Percentiles rank a stretch among this genome's conserved stretches.
Evolutionary conservation across 2,888 invertebrate species (phyloP).

Genomic region (Macrosoma leucophasiata): DNA sequence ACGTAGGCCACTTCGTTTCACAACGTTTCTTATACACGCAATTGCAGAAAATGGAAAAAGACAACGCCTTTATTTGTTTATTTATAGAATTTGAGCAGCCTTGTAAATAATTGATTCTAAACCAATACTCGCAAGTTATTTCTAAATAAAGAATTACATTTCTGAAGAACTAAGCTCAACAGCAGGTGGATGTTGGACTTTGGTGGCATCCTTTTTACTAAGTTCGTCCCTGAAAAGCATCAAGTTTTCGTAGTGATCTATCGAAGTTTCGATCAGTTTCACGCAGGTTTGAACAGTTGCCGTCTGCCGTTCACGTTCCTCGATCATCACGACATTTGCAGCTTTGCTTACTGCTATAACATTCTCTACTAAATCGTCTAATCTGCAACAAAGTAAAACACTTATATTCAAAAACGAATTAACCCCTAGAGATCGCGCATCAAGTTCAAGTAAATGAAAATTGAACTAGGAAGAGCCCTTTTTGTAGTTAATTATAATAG

Average conservation of each 20-base stretch:
- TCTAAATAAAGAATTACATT: conserved; percentile 23
- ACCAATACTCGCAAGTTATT: conserved; percentile 14
- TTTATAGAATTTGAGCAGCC: too few relatives aligned
- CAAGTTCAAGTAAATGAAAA: too few relatives aligned
- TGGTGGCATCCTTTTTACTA: conserved; percentile 33
- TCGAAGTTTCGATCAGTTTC: conserved; percentile 50
- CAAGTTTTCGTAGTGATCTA: conserved; percentile 59
- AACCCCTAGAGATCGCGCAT: too few relatives aligned
- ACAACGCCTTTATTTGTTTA: too few relatives aligned
- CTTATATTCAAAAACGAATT: too few relatives aligned
- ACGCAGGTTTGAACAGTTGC: conserved; percentile 48
- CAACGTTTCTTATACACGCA: too few relatives aligned
- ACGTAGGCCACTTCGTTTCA: too few relatives aligned
- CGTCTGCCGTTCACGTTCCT: conserved; percentile 46
- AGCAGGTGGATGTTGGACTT: conserved; percentile 42
- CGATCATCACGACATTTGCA: conserved; percentile 45
- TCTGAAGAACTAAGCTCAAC: conserved; percentile 42
- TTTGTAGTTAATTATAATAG: too few relatives aligned
- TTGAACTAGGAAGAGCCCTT: too few relatives aligned
- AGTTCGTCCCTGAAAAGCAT: conserved; percentile 53
- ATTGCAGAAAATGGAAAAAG: too few relatives aligned
- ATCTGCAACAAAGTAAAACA: conserved; percentile 33
- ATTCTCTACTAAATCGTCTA: conserved; percentile 58
- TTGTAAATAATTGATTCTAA: too few relatives aligned
- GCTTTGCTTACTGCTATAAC: conserved; percentile 48